phyloP scores from a whole-genome alignment of 2,797 vertebrate genomes.

The Anguilla marmorata region DNA sequence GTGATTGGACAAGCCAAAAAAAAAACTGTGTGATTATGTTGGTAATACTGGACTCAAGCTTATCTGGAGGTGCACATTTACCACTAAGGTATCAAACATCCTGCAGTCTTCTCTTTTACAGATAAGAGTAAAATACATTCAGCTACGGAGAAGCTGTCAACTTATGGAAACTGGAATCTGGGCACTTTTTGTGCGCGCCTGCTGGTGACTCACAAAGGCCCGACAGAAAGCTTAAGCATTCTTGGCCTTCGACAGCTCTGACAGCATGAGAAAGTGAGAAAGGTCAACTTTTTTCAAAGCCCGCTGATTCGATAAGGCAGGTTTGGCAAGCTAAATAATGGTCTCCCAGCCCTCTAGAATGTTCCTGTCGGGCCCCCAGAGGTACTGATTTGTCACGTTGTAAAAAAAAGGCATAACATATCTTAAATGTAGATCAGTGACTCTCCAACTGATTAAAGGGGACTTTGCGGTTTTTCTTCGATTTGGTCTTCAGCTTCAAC shows the following conservation, averaged over 20 bases:
- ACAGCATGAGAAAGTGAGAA: constrained; percentile 7
- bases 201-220: neutral
- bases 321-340: constrained; percentile 11
- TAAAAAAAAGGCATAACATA: neutral
- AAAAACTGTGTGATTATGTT: neutral
- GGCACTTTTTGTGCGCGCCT: neutral
- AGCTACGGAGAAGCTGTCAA: neutral
- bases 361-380: neutral
- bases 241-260: neutral
- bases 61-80: neutral
- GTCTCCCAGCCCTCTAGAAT: constrained; percentile 7
- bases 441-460: neutral
- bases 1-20: neutral
- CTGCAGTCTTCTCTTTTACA: neutral
- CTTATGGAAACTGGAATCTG: neutral
- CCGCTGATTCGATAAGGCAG: neutral
- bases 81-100: neutral
- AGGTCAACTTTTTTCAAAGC: neutral
- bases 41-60: neutral
- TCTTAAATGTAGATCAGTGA: neutral
- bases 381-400: neutral
- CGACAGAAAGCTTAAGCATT: neutral
- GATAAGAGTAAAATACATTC: neutral
- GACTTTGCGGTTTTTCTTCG: neutral
- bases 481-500: neutral